Base-by-base conservation (phyloP, 92 coral and sea anemone species). In the Phenganax subtilis region DNA sequence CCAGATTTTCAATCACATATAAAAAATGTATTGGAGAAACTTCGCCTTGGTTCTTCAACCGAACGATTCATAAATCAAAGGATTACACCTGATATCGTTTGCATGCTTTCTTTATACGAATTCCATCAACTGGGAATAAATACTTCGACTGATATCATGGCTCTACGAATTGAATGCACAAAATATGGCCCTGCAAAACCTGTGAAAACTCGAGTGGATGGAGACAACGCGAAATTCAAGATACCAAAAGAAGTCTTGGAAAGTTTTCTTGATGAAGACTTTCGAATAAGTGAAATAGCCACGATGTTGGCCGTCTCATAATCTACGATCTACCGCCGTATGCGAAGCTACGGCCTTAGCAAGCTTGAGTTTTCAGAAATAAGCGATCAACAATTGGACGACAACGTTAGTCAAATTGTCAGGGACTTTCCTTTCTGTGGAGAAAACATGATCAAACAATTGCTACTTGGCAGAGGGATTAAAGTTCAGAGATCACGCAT, bases 61-160 rank as follows among this genome's bases (percentile, higher is more conserved):
- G 47, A 37, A 37, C 5, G 47, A 37, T 37, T 37, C 47, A 37
- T 37, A 37, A 37, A 37, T 37, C 60, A 57, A 57, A 57, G 60
- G 59, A 71, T 81, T 14, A 81, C 85, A n/a, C 85, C 85, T 51
- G 77, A 81, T 31, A 54, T 81, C 9, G 64, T 81, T 57, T 20
- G 76, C 75, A 51, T 67, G 85, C 64, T 81, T 12, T 81, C 85
- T 52, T 55, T 52, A 14, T 81, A 30, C 71, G 85, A 81, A 67
- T 51, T 81, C 60, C 69, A 71, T 56, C 44, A 54, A 14, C 37
- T 82, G 77, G 80, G 80, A 53, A 80, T 82, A 20, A 55, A 72
- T 72, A 68, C 55, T 71, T 17, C 80, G 55, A 29, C 65, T 51
- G 85, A 82, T 54, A 72, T 82, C 54, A 82, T 82, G 85, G 77